phyloP scores from a whole-genome alignment of 2,797 vertebrate genomes.

The Anguilla anguilla region DNA sequence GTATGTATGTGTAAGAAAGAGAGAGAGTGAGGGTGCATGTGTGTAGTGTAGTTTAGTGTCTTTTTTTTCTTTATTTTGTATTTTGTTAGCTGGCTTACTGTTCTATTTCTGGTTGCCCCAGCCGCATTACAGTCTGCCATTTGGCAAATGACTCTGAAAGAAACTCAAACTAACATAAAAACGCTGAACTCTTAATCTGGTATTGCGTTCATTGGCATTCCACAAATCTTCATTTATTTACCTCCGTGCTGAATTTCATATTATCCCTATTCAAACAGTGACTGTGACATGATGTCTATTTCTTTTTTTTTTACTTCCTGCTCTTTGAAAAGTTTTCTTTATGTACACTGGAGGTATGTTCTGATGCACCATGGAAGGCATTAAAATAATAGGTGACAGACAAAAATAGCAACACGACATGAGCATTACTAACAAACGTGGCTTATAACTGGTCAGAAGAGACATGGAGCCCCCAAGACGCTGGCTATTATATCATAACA shows the following conservation, averaged over 20 bases:
- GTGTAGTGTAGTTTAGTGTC: conserved; percentile 30
- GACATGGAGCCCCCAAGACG: neutral
- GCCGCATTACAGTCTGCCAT: conserved; percentile 29
- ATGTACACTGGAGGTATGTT: conserved; percentile 21
- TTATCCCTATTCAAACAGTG: neutral
- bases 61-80: conserved; percentile 28
- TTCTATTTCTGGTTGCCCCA: conserved; percentile 33
- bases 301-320: neutral
- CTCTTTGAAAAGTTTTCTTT: conserved; percentile 15
- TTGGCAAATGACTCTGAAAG: conserved; percentile 41
- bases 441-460: conserved; percentile 11
- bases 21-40: neutral
- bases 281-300: neutral
- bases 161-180: conserved; percentile 24
- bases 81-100: conserved; percentile 42
- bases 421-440: conserved; percentile 20
- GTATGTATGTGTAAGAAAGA: neutral
- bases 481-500: conserved; percentile 39
- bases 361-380: conserved; percentile 2
- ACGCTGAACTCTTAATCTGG: conserved; percentile 26
- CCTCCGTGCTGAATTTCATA: neutral
- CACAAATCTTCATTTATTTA: neutral
- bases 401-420: conserved; percentile 27
- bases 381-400: conserved; percentile 1
- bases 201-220: conserved; percentile 6